These are phyloP conservation scores for Macrochelys suwanniensis DNA, from an alignment of 2,797 vertebrate genomes.

Conservation along the genomic window DNA sequence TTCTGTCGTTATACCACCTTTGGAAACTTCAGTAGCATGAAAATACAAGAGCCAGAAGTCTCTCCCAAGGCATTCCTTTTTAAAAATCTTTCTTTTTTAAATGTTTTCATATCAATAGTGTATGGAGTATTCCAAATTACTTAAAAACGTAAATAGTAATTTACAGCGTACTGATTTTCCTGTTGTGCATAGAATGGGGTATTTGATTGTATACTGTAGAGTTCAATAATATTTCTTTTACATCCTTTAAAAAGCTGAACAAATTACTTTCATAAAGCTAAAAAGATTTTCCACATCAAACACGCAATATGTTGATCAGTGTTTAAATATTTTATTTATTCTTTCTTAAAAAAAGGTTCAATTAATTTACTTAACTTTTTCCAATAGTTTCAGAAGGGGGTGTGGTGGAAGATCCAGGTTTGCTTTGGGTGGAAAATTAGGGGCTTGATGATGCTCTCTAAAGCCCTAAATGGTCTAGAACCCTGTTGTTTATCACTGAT, in stretches of 20 bases:
- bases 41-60: background rate
- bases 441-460: background rate
- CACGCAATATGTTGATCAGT: background rate
- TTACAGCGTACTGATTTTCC: background rate
- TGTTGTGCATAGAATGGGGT: background rate
- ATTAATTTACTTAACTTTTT: conserved; percentile 10
- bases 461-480: background rate
- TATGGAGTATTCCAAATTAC: background rate
- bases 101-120: background rate
- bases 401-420: conserved; percentile 6
- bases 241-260: background rate
- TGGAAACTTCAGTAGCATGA: background rate
- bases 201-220: background rate
- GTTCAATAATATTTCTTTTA: background rate
- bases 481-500: background rate
- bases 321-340: background rate
- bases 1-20: conserved; percentile 4
- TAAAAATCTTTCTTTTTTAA: background rate
- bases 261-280: background rate
- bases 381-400: background rate
- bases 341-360: conserved; percentile 1
- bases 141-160: background rate
- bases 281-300: background rate
- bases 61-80: background rate
- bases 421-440: background rate